Evolutionary conservation across 2,797 vertebrate species (phyloP).

Genomic region (Anableps anableps): DNA sequence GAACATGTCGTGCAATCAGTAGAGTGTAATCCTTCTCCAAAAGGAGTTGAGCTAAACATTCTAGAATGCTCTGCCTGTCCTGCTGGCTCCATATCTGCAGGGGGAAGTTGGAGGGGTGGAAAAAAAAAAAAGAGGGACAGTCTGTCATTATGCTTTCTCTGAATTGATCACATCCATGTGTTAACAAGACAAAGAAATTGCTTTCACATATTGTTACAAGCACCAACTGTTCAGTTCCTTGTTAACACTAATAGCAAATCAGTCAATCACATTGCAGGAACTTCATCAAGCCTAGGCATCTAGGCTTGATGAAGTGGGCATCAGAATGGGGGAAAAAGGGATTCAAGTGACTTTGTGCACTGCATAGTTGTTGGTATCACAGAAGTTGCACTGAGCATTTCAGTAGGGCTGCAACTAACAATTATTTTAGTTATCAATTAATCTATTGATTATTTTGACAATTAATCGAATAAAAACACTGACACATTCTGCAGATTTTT

Average conservation of each 20-base stretch:
- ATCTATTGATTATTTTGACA: too few relatives aligned
- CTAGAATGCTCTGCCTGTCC: constrained; percentile 90
- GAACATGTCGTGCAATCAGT: constrained; percentile 87
- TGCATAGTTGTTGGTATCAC: not conserved
- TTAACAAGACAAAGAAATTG: not conserved
- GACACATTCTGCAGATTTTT: too few relatives aligned
- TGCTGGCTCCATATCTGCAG: constrained; percentile 91
- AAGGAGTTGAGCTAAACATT: constrained; percentile 85
- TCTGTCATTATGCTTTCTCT: not conserved
- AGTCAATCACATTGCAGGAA: not conserved
- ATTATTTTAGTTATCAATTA: too few relatives aligned
- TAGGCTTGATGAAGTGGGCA: not conserved
- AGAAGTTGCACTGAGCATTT: not conserved
- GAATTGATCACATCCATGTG: not conserved
- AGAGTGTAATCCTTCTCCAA: constrained; percentile 93
- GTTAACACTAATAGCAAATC: not conserved
- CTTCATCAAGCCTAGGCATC: not conserved
- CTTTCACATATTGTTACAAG: not conserved
- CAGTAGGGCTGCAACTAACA: too few relatives aligned
- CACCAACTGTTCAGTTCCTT: not conserved
- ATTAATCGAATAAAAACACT: too few relatives aligned
- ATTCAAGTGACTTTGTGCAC: not conserved
- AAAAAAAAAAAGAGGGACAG: too few relatives aligned
- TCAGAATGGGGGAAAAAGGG: not conserved
- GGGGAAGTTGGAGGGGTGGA: not conserved